A percentile compares a stretch with the other conserved stretches of the same genome.
Evolutionary conservation across 1,140 invertebrate genomes (phyloP).

Genomic region (Conus ventricosus): DNA sequence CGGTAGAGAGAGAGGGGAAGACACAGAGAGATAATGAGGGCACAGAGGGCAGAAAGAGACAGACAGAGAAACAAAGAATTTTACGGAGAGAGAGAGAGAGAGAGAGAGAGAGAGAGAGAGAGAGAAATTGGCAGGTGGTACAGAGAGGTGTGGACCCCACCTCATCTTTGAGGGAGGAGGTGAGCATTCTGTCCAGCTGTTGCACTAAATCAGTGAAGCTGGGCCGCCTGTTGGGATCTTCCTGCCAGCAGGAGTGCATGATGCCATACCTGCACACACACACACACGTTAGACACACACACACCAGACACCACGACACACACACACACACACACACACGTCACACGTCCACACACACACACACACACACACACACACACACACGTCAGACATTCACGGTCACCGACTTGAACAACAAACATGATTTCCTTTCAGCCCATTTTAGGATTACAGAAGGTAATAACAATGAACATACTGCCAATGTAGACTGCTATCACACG

Average conservation of each 20-base stretch:
- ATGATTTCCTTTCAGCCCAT: too few relatives aligned
- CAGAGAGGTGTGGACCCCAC: slow-evolving; percentile 65
- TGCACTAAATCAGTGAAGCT: slow-evolving; percentile 91
- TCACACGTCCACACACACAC: background rate
- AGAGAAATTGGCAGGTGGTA: too few relatives aligned
- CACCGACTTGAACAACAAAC: too few relatives aligned
- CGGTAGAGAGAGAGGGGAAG: too few relatives aligned
- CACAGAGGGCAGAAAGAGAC: too few relatives aligned
- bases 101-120: too few relatives aligned
- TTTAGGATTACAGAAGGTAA: too few relatives aligned
- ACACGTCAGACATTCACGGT: background rate
- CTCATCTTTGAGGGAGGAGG: slow-evolving; percentile 85
- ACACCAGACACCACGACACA: background rate
- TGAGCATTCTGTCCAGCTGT: slow-evolving; percentile 91
- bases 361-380: background rate
- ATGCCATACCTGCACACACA: slow-evolving; percentile 30
- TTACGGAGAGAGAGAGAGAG: too few relatives aligned
- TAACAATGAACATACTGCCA: too few relatives aligned
- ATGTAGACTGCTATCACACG: too few relatives aligned
- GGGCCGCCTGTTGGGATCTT: slow-evolving; percentile 88
- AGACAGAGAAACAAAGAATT: too few relatives aligned
- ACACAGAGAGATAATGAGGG: too few relatives aligned
- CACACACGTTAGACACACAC: background rate
- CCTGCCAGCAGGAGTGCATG: slow-evolving; percentile 86
- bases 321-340: background rate